Conservation (phyloP, 1,140 invertebrate species). For the Thalassaphorura encarpata region DNA sequence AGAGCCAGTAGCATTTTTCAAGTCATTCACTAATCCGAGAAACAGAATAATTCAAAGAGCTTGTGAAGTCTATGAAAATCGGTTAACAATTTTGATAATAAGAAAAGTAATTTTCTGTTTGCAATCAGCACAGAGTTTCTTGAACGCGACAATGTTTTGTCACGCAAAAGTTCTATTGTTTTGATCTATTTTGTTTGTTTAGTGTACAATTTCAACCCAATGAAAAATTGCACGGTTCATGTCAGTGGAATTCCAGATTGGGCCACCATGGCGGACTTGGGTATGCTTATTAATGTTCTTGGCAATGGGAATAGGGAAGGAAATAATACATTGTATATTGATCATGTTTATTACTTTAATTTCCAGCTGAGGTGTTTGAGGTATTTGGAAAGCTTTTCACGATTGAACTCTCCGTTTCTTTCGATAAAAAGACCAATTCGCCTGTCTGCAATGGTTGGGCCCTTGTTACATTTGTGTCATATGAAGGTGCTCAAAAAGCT, state of each 20-base stretch:
- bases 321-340: not conserved
- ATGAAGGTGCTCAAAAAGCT: conserved; percentile 24
- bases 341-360: too few relatives aligned
- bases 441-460: conserved; percentile 23
- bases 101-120: too few relatives aligned
- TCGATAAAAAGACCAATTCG: not conserved
- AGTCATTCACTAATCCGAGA: too few relatives aligned
- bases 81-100: too few relatives aligned
- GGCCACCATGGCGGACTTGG: conserved; percentile 23
- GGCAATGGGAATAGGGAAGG: conserved; percentile 1
- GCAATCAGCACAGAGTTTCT: too few relatives aligned
- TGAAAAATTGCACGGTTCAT: conserved; percentile 22
- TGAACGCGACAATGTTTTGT: too few relatives aligned
- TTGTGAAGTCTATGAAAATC: too few relatives aligned
- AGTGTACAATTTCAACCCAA: conserved; percentile 20
- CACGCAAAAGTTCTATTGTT: too few relatives aligned
- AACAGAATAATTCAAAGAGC: too few relatives aligned
- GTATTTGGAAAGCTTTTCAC: conserved; percentile 26
- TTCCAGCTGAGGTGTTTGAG: too few relatives aligned
- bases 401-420: conserved; percentile 22
- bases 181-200: too few relatives aligned
- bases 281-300: conserved; percentile 19
- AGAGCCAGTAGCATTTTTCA: too few relatives aligned
- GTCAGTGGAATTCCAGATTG: conserved; percentile 24
- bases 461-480: conserved; percentile 20